Percentiles rank a stretch among this genome's conserved stretches.
These are phyloP conservation scores for Charaxes varanes DNA, from an alignment of 1,140 invertebrate genomes.

Conservation along the genomic window DNA sequence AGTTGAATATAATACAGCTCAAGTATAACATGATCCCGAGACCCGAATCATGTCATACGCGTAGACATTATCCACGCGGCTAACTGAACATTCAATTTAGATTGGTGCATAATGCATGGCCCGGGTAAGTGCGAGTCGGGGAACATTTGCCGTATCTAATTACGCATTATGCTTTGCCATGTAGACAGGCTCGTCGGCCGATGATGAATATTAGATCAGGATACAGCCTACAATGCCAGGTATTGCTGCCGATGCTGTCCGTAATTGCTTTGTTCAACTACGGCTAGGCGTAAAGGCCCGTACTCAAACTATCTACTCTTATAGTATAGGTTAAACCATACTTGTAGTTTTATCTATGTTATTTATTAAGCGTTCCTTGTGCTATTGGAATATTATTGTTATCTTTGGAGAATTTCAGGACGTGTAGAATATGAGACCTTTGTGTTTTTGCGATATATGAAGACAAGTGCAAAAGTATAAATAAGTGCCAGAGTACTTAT, in stretches of 20 bases:
- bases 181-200: constrained; percentile 56
- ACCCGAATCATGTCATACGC: constrained; percentile 7
- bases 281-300: constrained; percentile 12
- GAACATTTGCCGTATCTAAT: constrained; percentile 66
- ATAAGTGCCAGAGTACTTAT: too few relatives aligned
- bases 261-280: constrained; percentile 46
- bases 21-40: constrained; percentile 4
- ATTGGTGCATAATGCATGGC: constrained; percentile 65
- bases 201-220: constrained; percentile 68
- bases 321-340: too few relatives aligned
- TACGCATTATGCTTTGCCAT: constrained; percentile 66
- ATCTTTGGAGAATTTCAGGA: too few relatives aligned
- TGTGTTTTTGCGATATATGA: too few relatives aligned
- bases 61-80: constrained; percentile 43
- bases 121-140: constrained; percentile 34
- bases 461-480: too few relatives aligned
- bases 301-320: too few relatives aligned
- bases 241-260: constrained; percentile 45
- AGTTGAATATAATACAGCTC: too few relatives aligned
- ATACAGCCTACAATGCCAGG: constrained; percentile 40
- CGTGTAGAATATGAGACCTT: too few relatives aligned
- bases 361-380: too few relatives aligned
- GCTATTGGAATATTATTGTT: too few relatives aligned
- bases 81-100: constrained; percentile 71
- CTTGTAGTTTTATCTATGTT: too few relatives aligned